Evolutionary conservation across 2,797 vertebrate species (phyloP), one percentile per base, ranked within the genome.

Genomic region (Danio choprae): DNA sequence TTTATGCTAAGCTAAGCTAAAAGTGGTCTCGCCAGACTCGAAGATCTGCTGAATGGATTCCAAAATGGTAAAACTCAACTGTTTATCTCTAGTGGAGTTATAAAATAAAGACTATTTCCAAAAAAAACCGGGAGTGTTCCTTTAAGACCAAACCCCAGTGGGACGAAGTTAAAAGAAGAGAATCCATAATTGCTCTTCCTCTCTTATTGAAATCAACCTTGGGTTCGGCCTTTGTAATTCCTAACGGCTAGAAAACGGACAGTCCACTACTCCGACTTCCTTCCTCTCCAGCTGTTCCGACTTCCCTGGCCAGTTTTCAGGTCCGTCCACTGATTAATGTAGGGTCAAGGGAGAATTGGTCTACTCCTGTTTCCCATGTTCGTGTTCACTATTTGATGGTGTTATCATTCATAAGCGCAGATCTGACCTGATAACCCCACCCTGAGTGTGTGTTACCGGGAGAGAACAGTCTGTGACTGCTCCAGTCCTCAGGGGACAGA

Each of bases 351-450:
- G 74, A 86, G 81, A 74, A 40, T 69, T 43, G 81, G 43, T 11
- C 72, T 60, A 59, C 56, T 75, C 74, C 76, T 8, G 22, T 12
- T 82, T 83, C 80, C 86, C 74, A 87, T 86, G 76, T 3, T 29
- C 29, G 29, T 81, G 80, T 77, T 51, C 84, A 71, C 55, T 62
- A 83, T 89, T 78, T 76, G 65, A 87, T 77, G 59, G 22, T 59
- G 74, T 86, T 87, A 83, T 73, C 80, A 74, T 87, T 70, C 50
- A 67, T 81, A 85, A 84, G 15, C 68, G 53, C 82, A 78, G 44
- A 50, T 64, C 41, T 46, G 63, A 75, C 53, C 46, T 62, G 55
- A 77, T 55, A n/a, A 22, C 65, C 22, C 46, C 46, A 15, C 69
- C 29, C 74, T 56, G 58, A 18, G 51, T 67, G 51, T 79, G 71